phyloP scores from a whole-genome alignment of 2,888 invertebrate species.

The Dicroscelio sp. region DNA sequence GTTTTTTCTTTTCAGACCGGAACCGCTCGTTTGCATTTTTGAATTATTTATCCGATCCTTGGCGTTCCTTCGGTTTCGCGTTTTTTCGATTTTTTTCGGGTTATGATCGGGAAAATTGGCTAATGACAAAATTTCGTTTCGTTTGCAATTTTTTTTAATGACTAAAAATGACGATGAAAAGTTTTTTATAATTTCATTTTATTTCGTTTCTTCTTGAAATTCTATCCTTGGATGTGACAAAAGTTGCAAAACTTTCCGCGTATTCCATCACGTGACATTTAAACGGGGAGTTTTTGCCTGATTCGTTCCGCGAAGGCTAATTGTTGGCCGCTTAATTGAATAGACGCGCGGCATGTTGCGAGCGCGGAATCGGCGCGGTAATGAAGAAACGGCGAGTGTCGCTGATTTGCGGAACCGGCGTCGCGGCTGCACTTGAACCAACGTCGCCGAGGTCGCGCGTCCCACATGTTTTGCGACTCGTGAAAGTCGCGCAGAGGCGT shows the following conservation, averaged over 20 bases:
- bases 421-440: conserved; percentile 47
- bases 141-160: too few relatives aligned
- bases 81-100: conserved; percentile 16
- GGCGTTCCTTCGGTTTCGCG: conserved; percentile 4
- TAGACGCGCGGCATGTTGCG: too few relatives aligned
- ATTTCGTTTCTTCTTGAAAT: neutral
- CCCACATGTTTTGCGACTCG: conserved; percentile 35
- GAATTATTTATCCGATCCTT: conserved; percentile 53
- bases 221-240: neutral
- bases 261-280: conserved; percentile 14
- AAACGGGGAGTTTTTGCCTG: neutral
- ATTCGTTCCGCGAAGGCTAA: conserved; percentile 45
- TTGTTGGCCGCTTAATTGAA: conserved; percentile 38
- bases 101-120: conserved; percentile 10
- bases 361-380: neutral
- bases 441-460: conserved; percentile 7
- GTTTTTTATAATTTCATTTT: neutral
- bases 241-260: conserved; percentile 30
- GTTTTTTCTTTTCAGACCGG: conserved; percentile 66
- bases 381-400: conserved; percentile 37
- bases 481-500: conserved; percentile 55
- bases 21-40: conserved; percentile 58
- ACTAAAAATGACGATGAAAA: too few relatives aligned
- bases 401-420: conserved; percentile 50
- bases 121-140: too few relatives aligned